Conservation (phyloP, 2,888 invertebrate species). For the Meteorus colon region DNA sequence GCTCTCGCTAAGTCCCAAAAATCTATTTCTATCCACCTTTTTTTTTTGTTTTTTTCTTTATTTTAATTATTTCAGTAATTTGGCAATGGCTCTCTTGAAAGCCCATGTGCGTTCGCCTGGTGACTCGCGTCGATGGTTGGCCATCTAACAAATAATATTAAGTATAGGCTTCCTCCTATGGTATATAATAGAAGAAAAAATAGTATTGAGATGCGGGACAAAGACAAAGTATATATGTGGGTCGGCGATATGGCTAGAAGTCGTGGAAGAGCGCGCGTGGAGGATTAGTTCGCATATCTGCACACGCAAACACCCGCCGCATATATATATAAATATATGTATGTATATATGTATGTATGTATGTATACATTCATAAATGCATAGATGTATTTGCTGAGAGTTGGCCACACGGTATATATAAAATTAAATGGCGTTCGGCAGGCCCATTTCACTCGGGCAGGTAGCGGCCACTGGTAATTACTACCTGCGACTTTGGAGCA, state of each 20-base stretch:
- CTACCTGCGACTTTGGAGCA: constrained; percentile 64
- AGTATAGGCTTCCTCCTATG: constrained; percentile 69
- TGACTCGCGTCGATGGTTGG: constrained; percentile 54
- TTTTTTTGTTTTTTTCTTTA: constrained; percentile 37
- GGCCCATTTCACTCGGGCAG: constrained; percentile 71
- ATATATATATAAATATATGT: constrained; percentile 24
- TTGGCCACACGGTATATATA: constrained; percentile 60
- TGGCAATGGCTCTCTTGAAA: constrained; percentile 49
- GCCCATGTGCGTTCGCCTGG: constrained; percentile 30
- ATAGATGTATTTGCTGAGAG: constrained; percentile 29
- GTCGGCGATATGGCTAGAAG: constrained; percentile 42
- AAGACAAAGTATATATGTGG: constrained; percentile 15
- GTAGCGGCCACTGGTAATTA: constrained; percentile 74
- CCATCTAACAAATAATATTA: constrained; percentile 73
- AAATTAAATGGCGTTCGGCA: constrained; percentile 72
- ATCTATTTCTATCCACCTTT: background rate
- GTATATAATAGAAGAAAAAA: constrained; percentile 47
- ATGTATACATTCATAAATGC: background rate
- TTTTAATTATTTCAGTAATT: constrained; percentile 71
- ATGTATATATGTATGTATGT: constrained; percentile 32
- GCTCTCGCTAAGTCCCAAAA: constrained; percentile 30
- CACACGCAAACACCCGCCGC: constrained; percentile 26
- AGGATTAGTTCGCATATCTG: constrained; percentile 37
- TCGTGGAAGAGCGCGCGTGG: background rate
- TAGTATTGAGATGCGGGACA: background rate